Percentiles rank a stretch among this genome's conserved stretches.
phyloP scores from a whole-genome alignment of 2,113 vertebrate genomes.

The Pangasianodon gigas region DNA sequence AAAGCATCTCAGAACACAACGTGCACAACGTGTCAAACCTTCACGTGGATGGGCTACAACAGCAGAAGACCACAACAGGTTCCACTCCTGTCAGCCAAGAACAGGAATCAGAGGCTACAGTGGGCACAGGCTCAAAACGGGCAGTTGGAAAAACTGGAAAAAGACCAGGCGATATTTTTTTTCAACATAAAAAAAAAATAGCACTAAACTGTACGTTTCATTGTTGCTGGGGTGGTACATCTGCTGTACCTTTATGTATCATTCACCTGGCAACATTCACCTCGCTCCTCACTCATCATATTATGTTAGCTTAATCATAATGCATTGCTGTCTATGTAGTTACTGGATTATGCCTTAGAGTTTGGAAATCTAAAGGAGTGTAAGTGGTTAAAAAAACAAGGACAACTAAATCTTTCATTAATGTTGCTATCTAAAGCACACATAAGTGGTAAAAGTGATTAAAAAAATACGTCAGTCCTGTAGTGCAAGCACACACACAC shows the following conservation, averaged over 20 bases:
- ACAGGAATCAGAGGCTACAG: neutral
- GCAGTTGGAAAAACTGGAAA: neutral
- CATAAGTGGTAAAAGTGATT: neutral
- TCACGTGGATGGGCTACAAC: neutral
- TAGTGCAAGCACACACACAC: neutral
- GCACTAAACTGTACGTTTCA: neutral
- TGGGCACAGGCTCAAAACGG: neutral
- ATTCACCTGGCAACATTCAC: neutral
- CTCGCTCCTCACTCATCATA: neutral
- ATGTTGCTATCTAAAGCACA: constrained; percentile 8
- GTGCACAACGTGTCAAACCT: neutral
- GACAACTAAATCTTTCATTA: constrained; percentile 28
- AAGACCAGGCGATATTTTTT: neutral
- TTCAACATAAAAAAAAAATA: too few relatives aligned
- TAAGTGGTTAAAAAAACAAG: neutral
- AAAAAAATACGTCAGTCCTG: constrained; percentile 3
- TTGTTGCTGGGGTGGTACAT: neutral
- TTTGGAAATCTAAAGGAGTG: neutral
- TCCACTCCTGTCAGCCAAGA: neutral
- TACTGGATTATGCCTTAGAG: neutral
- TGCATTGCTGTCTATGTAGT: neutral
- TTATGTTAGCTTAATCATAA: neutral
- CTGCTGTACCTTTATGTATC: neutral
- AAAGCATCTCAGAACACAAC: neutral
- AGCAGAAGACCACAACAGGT: neutral